These are phyloP conservation scores for Bergia puertoricense DNA, from an alignment of 92 coral and sea anemone species.

Conservation along the genomic window DNA sequence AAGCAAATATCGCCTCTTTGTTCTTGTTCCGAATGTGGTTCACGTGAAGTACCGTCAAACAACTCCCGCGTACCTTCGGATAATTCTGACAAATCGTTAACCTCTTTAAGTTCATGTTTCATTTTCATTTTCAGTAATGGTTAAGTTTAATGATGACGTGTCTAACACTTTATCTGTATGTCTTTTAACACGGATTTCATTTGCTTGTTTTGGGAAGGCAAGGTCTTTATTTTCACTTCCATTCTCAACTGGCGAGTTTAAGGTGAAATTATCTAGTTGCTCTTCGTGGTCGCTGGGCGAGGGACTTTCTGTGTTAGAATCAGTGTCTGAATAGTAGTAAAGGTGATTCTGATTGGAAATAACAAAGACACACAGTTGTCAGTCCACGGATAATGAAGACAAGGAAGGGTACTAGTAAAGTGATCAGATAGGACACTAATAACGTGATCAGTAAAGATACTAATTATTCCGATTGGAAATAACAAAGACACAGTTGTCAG, in stretches of 20 bases:
- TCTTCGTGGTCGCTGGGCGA: slow-evolving; percentile 27
- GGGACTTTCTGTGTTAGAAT: slow-evolving; percentile 19
- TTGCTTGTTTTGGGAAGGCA: not conserved
- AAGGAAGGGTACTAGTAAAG: not conserved
- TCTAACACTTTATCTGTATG: not conserved
- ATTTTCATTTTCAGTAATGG: not conserved
- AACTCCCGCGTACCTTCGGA: not conserved
- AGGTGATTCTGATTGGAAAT: slow-evolving; percentile 19
- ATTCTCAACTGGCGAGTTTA: slow-evolving; percentile 3
- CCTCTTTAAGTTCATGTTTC: not conserved
- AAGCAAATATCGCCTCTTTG: not conserved
- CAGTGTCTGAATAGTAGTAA: slow-evolving; percentile 25
- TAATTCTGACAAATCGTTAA: not conserved
- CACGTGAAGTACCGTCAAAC: not conserved
- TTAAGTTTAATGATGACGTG: not conserved
- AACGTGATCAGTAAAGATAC: not conserved
- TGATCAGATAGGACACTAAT: not conserved
- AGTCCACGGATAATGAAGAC: not conserved
- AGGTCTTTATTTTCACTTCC: slow-evolving; percentile 6
- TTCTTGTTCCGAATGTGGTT: not conserved
- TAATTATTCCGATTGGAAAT: too few relatives aligned
- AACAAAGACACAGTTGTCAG: too few relatives aligned
- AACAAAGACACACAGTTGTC: not conserved
- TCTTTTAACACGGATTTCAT: not conserved
- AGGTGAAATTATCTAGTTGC: not conserved